These are phyloP conservation scores for Geotria australis DNA, from an alignment of 2,797 vertebrate genomes.

Conservation along the genomic window DNA sequence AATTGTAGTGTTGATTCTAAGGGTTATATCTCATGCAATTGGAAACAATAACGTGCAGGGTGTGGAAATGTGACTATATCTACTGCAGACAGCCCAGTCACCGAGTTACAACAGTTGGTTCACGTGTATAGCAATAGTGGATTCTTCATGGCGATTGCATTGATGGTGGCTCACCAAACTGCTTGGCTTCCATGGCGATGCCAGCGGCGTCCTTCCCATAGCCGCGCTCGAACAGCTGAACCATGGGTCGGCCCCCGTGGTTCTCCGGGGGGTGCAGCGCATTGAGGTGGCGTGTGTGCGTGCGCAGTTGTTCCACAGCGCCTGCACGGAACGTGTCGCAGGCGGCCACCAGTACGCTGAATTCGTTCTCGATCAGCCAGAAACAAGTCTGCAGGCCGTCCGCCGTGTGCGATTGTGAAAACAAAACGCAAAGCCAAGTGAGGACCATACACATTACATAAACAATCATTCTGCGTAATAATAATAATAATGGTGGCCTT, in stretches of 20 bases:
- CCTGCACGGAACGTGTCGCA: constrained; percentile 86
- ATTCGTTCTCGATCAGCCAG: constrained; percentile 86
- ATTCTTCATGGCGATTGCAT: no score
- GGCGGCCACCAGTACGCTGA: constrained; percentile 75
- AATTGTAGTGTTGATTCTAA: no score
- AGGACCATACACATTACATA: neutral
- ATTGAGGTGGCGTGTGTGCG: constrained; percentile 60
- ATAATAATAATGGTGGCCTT: neutral
- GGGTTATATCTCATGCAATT: no score
- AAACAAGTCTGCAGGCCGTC: constrained; percentile 40
- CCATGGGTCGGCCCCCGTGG: constrained; percentile 29
- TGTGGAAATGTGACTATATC: no score
- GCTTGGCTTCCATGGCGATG: constrained; percentile 92
- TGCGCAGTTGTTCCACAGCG: constrained; percentile 85
- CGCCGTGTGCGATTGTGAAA: neutral
- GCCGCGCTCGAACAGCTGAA: constrained; percentile 89
- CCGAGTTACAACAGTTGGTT: no score
- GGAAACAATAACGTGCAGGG: no score
- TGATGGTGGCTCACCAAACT: constrained; percentile 24
- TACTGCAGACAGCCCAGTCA: no score
- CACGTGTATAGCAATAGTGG: no score
- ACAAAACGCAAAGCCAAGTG: neutral
- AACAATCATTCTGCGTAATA: neutral
- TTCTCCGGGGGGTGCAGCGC: constrained; percentile 53
- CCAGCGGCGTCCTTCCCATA: constrained; percentile 89